These are phyloP conservation scores for Thalpophila matura DNA, from an alignment of 2,888 invertebrate genomes.

Conservation along the genomic window DNA sequence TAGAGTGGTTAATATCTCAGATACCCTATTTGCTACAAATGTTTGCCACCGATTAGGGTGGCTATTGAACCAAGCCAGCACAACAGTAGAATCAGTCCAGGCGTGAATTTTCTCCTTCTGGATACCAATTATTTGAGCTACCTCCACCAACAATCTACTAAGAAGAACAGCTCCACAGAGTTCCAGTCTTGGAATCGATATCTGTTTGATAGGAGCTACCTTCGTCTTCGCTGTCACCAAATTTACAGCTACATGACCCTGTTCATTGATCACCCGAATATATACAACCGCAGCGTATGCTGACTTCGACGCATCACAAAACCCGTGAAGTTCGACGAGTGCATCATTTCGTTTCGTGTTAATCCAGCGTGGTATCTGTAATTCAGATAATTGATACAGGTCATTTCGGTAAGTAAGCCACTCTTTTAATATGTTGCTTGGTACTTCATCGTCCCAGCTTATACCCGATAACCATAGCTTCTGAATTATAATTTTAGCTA, in stretches of 20 bases:
- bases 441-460: slow-evolving; percentile 5
- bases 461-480: slow-evolving; percentile 5
- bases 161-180: slow-evolving; percentile 9
- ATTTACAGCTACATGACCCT: neutral
- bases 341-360: neutral
- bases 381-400: neutral
- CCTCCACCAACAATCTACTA: neutral
- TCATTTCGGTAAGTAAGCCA: slow-evolving; percentile 5
- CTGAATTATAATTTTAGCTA: neutral
- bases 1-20: too few relatives aligned
- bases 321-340: slow-evolving; percentile 1
- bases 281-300: neutral
- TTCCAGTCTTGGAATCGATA: slow-evolving; percentile 4
- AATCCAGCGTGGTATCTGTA: slow-evolving; percentile 2
- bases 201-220: neutral
- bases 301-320: neutral
- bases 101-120: too few relatives aligned
- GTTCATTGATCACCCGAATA: neutral
- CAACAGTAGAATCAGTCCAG: too few relatives aligned
- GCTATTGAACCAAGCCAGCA: too few relatives aligned
- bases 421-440: neutral
- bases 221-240: slow-evolving; percentile 1
- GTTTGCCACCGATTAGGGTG: too few relatives aligned
- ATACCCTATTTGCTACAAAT: too few relatives aligned
- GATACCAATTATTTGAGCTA: too few relatives aligned